Base-by-base conservation (phyloP, 2,888 invertebrate genomes). In the Drosophila mimetica region DNA sequence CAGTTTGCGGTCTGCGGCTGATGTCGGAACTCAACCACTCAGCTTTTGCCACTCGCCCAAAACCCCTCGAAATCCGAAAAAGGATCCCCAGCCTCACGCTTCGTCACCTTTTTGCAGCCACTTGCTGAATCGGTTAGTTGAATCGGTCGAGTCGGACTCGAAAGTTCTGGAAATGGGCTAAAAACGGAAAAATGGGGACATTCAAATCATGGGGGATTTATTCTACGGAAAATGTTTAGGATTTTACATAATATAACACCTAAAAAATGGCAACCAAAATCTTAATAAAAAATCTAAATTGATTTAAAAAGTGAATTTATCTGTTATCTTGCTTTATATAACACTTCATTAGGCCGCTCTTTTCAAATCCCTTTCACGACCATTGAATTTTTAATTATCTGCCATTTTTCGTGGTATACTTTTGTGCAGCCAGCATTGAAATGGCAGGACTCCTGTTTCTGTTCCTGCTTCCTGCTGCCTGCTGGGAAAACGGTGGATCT, bases 1-100 rank as follows among this genome's bases (percentile, higher is more conserved):
- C 85, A 77, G 69, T 28, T 64, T 79, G 79, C 83, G 83, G 79
- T 82, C 57, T 77, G 75, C 52, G 73, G 72, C 60, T 44, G 34
- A 42, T 65, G 52, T 44, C 64, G 44, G 44, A 63, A 22, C 44
- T 37, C 37, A 25, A n/a, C 54, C 54, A 37, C 60, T 46, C 52
- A 22, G n/a, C n/a, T n/a, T n/a, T n/a, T n/a, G n/a, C 54, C 54
- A 37, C 60, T 46, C 52, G 16, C 39, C 41, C 7, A n/a, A 13
- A 18, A 20, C 22, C 39, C 22, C 4, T 22, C 13, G 8, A n/a
- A 7, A 8, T 42, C 42, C 42, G 8, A 8, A 37, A 18, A 28
- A 18, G 28, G 25, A 13, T 9, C 11, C 34, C 46, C 39, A 6
- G 13, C 6, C 8, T 14, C 22, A 34, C 28, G 61, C 65, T 46